phyloP scores from a whole-genome alignment of 2,797 vertebrate species.

The Leptoclinus maculatus region DNA sequence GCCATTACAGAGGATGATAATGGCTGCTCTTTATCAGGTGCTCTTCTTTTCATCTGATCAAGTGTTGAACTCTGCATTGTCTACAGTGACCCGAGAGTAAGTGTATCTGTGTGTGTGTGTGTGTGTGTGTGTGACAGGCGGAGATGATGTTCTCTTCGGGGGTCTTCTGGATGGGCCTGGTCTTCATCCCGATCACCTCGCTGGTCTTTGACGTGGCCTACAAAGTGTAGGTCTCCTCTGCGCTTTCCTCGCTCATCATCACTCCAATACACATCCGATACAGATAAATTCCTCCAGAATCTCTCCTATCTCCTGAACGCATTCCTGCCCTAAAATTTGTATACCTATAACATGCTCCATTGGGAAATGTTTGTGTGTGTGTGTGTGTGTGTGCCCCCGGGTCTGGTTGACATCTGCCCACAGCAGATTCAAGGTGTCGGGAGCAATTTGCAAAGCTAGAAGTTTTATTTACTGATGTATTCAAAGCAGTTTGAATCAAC shows the following conservation, averaged over 20 bases:
- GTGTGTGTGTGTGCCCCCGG: no score
- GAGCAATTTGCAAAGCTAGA: constrained; percentile 28
- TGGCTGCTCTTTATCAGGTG: constrained; percentile 54
- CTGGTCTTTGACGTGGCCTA: constrained; percentile 94
- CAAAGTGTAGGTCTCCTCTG: constrained; percentile 93
- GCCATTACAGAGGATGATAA: constrained; percentile 38
- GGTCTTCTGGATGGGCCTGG: constrained; percentile 95
- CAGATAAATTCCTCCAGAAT: constrained; percentile 59
- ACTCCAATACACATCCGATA: constrained; percentile 42
- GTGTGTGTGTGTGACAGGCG: constrained; percentile 83
- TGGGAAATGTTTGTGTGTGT: constrained; percentile 23
- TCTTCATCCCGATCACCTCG: constrained; percentile 95
- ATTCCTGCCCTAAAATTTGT: constrained; percentile 1
- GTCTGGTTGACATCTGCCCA: constrained; percentile 42
- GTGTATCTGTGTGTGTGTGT: constrained; percentile 15
- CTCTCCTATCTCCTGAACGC: constrained; percentile 45
- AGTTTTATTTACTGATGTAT: constrained; percentile 17
- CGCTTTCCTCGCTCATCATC: constrained; percentile 54
- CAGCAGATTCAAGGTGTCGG: constrained; percentile 43
- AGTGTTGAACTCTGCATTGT: constrained; percentile 56
- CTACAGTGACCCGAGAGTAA: constrained; percentile 37
- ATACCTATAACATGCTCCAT: neutral
- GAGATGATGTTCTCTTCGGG: constrained; percentile 95
- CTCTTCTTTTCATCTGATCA: constrained; percentile 54
- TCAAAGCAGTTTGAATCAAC: constrained; percentile 3